Conservation (phyloP, 2,888 invertebrate species). For the Gandaritis pyraliata region DNA sequence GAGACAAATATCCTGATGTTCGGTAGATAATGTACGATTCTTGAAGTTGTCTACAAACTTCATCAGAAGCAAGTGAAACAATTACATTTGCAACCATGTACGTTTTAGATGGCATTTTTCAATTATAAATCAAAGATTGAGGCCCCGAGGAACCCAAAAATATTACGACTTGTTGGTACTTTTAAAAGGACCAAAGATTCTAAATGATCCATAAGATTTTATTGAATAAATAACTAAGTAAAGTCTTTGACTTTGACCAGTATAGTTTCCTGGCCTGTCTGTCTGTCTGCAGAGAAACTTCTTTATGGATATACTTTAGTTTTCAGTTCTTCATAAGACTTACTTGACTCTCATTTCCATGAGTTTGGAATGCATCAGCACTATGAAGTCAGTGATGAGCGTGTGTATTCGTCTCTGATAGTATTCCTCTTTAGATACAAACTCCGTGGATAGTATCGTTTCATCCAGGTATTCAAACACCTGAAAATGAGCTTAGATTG, state of each 20-base stretch:
- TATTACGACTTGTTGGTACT: no score
- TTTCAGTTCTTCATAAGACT: conserved; percentile 43
- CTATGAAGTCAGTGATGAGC: conserved; percentile 95
- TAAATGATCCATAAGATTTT: no score
- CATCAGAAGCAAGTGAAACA: no score
- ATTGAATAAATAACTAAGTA: no score
- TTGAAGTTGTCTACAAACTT: no score
- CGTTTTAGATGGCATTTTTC: no score
- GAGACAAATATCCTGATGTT: no score
- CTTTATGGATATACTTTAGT: background rate
- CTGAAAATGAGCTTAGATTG: conserved; percentile 52
- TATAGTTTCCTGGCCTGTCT: no score
- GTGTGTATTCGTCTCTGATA: conserved; percentile 92
- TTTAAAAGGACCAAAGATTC: no score
- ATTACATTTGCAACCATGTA: no score
- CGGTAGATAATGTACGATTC: no score
- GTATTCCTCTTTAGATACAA: conserved; percentile 90
- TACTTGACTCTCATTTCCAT: conserved; percentile 83
- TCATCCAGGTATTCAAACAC: conserved; percentile 92
- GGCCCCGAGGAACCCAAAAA: background rate
- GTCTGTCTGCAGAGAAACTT: background rate
- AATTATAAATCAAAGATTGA: background rate
- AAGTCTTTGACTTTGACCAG: no score
- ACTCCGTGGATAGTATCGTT: conserved; percentile 87
- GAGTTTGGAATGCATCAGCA: conserved; percentile 95